Evolutionary conservation across 2,888 invertebrate genomes (phyloP).

Genomic region (Protophormia terraenovae): DNA sequence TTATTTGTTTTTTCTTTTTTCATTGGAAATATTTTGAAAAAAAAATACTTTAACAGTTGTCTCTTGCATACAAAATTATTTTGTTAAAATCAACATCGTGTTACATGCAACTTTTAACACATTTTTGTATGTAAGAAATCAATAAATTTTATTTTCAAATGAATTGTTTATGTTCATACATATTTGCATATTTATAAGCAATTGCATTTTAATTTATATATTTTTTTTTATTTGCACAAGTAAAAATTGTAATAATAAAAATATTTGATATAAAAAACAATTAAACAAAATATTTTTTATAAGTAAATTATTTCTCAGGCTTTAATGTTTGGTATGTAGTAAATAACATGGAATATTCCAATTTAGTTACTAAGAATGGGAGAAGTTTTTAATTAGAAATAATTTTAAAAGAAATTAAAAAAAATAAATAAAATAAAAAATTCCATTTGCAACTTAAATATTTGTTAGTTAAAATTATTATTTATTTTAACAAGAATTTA

Average conservation of each 20-base stretch:
- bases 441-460: too few species aligned
- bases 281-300: background rate
- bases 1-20: background rate
- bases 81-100: background rate
- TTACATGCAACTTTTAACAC: conserved; percentile 11
- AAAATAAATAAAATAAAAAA: too few species aligned
- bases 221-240: background rate
- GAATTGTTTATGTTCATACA: conserved; percentile 35
- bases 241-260: background rate
- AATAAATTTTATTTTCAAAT: conserved; percentile 48
- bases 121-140: conserved; percentile 31
- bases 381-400: too few species aligned
- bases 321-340: background rate
- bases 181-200: conserved; percentile 53
- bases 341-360: background rate
- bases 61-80: conserved; percentile 25
- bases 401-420: too few species aligned
- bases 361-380: background rate
- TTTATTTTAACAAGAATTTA: too few species aligned
- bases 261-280: background rate
- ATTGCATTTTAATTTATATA: conserved; percentile 26
- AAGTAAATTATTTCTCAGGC: background rate
- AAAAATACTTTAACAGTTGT: background rate
- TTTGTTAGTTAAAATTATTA: too few species aligned
- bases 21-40: background rate